phyloP scores from a whole-genome alignment of 1,140 invertebrate genomes.

The Hyles euphorbiae region DNA sequence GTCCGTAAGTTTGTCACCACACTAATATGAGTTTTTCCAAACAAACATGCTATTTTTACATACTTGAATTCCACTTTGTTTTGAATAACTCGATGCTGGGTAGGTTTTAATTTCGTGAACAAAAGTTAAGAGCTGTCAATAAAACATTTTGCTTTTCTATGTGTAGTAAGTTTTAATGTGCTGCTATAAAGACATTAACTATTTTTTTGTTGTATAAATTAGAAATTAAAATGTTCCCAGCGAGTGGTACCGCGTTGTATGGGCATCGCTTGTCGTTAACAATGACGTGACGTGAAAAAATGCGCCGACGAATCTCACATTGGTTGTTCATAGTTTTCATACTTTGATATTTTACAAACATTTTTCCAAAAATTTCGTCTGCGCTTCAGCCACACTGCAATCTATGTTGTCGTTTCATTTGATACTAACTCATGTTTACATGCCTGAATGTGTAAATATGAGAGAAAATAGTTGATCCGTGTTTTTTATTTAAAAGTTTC shows the following conservation, averaged over 20 bases:
- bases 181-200: too few species aligned
- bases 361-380: constrained; percentile 4
- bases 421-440: too few species aligned
- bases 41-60: not conserved
- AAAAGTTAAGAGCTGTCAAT: too few species aligned
- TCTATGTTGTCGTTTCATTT: not conserved
- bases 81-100: constrained; percentile 1
- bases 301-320: constrained; percentile 26
- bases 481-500: too few species aligned
- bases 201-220: too few species aligned
- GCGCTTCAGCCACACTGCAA: constrained; percentile 1
- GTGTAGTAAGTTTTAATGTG: too few species aligned
- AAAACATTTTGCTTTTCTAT: too few species aligned
- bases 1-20: constrained; percentile 19
- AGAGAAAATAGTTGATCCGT: too few species aligned
- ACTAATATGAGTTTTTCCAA: constrained; percentile 24
- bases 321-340: not conserved
- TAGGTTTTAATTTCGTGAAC: too few species aligned
- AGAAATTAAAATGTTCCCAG: not conserved
- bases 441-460: too few species aligned
- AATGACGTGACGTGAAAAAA: constrained; percentile 46
- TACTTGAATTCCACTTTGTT: not conserved
- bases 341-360: not conserved
- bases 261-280: constrained; percentile 73
- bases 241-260: constrained; percentile 60